These are phyloP conservation scores for Carapus acus DNA, from an alignment of 2,797 vertebrate species.

Conservation along the genomic window DNA sequence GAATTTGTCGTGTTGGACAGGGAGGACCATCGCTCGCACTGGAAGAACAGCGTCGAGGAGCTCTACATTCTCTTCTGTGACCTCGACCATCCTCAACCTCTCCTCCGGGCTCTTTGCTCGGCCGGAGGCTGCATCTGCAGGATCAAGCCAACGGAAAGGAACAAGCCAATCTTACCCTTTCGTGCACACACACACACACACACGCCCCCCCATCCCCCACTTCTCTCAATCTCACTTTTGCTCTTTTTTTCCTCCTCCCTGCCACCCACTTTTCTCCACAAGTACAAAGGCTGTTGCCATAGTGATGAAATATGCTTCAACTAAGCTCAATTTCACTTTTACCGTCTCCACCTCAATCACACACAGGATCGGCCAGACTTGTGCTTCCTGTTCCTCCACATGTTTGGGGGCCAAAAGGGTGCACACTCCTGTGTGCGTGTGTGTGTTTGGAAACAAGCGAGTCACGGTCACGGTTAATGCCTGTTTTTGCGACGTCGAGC, in stretches of 20 bases:
- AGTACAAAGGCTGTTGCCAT: constrained; percentile 70
- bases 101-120: constrained; percentile 46
- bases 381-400: constrained; percentile 11
- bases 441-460: background rate
- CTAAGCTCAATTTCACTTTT: constrained; percentile 57
- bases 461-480: constrained; percentile 42
- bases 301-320: constrained; percentile 64
- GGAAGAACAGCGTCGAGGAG: constrained; percentile 47
- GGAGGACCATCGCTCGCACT: constrained; percentile 30
- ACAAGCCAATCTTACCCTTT: constrained; percentile 46
- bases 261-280: constrained; percentile 61
- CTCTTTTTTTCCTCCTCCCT: constrained; percentile 42
- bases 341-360: constrained; percentile 44
- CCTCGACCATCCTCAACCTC: constrained; percentile 59
- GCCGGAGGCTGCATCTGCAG: constrained; percentile 43
- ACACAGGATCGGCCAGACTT: constrained; percentile 44
- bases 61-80: constrained; percentile 58
- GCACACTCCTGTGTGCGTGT: background rate
- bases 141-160: constrained; percentile 48
- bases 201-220: constrained; percentile 22
- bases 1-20: constrained; percentile 23
- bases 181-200: constrained; percentile 1
- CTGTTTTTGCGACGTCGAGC: constrained; percentile 36
- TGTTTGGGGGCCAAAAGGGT: no score
- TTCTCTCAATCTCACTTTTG: constrained; percentile 46